Base-by-base conservation (phyloP, 2,797 vertebrate species). In the Bovichtus variegatus region DNA sequence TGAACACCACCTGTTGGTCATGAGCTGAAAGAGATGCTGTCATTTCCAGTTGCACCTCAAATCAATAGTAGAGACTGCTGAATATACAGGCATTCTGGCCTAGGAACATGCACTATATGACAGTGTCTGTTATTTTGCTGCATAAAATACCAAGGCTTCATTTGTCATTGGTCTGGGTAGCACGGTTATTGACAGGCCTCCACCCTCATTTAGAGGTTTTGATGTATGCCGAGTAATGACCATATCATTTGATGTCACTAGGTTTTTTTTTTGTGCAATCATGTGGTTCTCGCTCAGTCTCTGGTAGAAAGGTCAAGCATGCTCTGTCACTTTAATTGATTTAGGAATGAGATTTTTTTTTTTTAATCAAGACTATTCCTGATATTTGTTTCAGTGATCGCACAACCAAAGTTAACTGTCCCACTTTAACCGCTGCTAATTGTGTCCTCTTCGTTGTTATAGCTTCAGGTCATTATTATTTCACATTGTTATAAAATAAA, bases 1-100 rank as follows among this genome's bases (percentile, higher is more conserved):
- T 61, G 47, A 60, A 38, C 66, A 62, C 19, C 46, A 31, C 27
- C 44, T 76, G 65, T 68, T 61, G 53, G 47, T 64, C 57, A 58
- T 46, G 49, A 69, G 46, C 65, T 18, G 7, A 71, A 54, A 36
- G 16, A 21, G 44, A 34, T 51, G 43, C 27, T 62, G 51, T 69
- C 67, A 64, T 29, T 46, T 55, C 34, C 31, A 53, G 23, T 49
- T 61, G n/a, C 40, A 58, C 41, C 15, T 46, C 29, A 71, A 6
- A 69, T 44, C 15, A 60, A 23, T 34, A 43, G 25, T 6, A 21
- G 23, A 63, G 27, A 50, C 12, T 38, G 55, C 19, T 64, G 18
- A 59, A n/a, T 61, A 71, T 63, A 16, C n/a, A 60, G 18, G 5
- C 2, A 0, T 9, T 61, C 36, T 25, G 58, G 8, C 46, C 10